These are phyloP conservation scores for Caenorhabditis sulstoni DNA, from an alignment of 2,888 invertebrate species.

Conservation along the genomic window DNA sequence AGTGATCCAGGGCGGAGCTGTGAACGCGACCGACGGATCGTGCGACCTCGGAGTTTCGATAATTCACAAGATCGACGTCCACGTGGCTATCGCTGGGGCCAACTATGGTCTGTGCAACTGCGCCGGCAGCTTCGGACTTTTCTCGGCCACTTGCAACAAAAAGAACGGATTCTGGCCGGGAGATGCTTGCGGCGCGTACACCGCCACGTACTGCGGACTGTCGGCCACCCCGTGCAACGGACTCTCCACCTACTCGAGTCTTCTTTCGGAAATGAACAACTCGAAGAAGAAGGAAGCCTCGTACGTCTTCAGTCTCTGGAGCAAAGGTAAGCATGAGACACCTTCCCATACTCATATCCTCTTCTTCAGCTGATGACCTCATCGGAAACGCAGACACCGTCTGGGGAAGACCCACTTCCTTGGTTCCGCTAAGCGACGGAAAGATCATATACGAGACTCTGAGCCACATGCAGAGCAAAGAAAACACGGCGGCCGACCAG, in stretches of 20 bases:
- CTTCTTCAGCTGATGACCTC: slow-evolving; percentile 69
- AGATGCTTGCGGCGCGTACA: slow-evolving; percentile 62
- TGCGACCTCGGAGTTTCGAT: slow-evolving; percentile 61
- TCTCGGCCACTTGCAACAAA: slow-evolving; percentile 67
- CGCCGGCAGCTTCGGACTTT: slow-evolving; percentile 52
- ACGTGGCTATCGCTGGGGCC: slow-evolving; percentile 71
- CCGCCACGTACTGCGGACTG: slow-evolving; percentile 55
- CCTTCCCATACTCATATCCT: background rate
- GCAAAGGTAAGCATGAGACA: slow-evolving; percentile 38
- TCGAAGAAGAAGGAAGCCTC: slow-evolving; percentile 49
- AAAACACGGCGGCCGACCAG: slow-evolving; percentile 67
- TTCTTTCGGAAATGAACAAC: slow-evolving; percentile 62
- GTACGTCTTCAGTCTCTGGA: slow-evolving; percentile 67
- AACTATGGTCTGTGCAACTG: slow-evolving; percentile 72
- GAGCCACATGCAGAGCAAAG: slow-evolving; percentile 73
- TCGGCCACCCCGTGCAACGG: slow-evolving; percentile 35
- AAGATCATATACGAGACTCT: slow-evolving; percentile 57
- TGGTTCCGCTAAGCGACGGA: slow-evolving; percentile 65
- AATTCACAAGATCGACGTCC: slow-evolving; percentile 60
- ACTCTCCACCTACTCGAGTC: slow-evolving; percentile 41
- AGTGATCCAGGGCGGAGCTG: slow-evolving; percentile 66
- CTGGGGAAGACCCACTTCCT: slow-evolving; percentile 71
- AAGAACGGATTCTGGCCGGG: slow-evolving; percentile 72
- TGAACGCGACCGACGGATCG: slow-evolving; percentile 52
- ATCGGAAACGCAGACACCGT: slow-evolving; percentile 70